Evolutionary conservation across 2,888 invertebrate species (phyloP).

Genomic region (Rambutsinella grinnellia): DNA sequence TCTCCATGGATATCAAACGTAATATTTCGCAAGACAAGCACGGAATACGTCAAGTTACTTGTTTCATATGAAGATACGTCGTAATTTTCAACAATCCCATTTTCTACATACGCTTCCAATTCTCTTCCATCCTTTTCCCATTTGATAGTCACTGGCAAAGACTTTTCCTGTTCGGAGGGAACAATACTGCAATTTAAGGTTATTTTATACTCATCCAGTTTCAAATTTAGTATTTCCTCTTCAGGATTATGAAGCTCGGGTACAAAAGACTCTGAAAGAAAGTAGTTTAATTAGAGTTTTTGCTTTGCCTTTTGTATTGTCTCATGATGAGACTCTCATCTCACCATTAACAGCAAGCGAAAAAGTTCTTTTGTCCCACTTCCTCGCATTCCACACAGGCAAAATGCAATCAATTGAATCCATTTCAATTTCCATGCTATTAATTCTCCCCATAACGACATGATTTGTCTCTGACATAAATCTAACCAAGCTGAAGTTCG

Average conservation of each 20-base stretch:
- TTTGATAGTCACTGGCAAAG: not conserved
- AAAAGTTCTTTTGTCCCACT: constrained; percentile 8
- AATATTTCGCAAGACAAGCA: too few relatives aligned
- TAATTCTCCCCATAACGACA: not conserved
- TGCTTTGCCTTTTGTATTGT: too few relatives aligned
- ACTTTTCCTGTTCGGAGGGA: not conserved
- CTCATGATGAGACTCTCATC: not conserved
- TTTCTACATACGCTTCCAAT: too few relatives aligned
- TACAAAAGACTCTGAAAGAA: not conserved
- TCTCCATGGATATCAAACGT: too few relatives aligned
- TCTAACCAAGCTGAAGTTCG: too few relatives aligned
- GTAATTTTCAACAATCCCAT: too few relatives aligned
- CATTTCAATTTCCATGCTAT: constrained; percentile 2
- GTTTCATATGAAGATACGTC: too few relatives aligned
- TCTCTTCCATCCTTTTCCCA: constrained; percentile 28
- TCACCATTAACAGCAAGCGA: constrained; percentile 2
- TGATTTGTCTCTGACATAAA: too few relatives aligned
- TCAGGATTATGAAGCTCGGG: not conserved
- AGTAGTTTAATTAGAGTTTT: too few relatives aligned
- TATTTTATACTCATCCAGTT: not conserved
- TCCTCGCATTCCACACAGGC: constrained; percentile 4
- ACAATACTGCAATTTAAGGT: not conserved
- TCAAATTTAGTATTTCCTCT: not conserved
- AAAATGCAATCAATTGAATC: constrained; percentile 17
- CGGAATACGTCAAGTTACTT: too few relatives aligned